Percentiles rank a stretch among this genome's conserved stretches.
phyloP scores from a whole-genome alignment of 1,140 invertebrate species.

The Medauroidea extradentata region DNA sequence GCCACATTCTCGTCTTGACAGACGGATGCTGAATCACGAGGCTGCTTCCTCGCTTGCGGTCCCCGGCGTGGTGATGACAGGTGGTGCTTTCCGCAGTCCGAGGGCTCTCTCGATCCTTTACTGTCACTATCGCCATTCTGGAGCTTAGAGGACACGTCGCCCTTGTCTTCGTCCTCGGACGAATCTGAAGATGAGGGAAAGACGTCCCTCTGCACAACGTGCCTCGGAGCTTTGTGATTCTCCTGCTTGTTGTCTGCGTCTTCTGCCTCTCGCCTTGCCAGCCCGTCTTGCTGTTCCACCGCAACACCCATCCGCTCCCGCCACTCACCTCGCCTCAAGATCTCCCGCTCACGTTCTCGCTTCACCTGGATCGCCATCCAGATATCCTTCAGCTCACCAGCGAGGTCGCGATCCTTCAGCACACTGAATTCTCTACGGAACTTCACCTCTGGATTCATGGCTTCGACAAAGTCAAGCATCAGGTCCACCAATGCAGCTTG shows the following conservation, averaged over 20 bases:
- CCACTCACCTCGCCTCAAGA: not conserved
- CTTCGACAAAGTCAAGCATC: constrained; percentile 64
- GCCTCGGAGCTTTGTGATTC: not conserved
- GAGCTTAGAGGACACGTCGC: not conserved
- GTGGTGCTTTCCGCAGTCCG: no score
- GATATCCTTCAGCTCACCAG: constrained; percentile 65
- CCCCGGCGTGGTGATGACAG: no score
- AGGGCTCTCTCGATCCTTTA: no score
- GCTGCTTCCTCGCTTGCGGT: no score
- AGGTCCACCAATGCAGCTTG: constrained; percentile 57
- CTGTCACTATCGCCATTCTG: not conserved
- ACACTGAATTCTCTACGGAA: constrained; percentile 50
- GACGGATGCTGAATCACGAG: no score
- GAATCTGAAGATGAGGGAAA: constrained; percentile 1
- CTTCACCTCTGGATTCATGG: constrained; percentile 57
- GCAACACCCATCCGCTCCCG: not conserved
- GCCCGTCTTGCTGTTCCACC: not conserved
- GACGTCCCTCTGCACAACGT: not conserved
- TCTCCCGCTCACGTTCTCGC: constrained; percentile 51
- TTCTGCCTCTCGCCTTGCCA: not conserved
- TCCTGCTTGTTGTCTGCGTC: not conserved
- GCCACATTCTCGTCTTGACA: no score
- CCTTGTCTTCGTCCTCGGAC: constrained; percentile 3
- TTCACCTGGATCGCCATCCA: constrained; percentile 64
- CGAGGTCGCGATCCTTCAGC: constrained; percentile 62